Conservation (phyloP, 2,113 vertebrate species). For the Atherinomorus stipes region DNA sequence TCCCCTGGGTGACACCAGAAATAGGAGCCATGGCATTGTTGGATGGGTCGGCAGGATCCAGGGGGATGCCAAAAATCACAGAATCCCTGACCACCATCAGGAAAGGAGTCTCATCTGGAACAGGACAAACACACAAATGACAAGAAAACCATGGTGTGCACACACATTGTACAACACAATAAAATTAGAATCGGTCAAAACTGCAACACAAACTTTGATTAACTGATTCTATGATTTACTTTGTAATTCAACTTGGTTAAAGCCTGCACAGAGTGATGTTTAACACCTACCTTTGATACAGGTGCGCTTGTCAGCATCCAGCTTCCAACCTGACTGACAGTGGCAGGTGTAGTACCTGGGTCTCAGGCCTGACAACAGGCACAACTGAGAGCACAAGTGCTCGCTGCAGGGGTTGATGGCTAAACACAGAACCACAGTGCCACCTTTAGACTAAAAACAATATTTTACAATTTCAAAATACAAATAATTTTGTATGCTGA, state of each 20-base stretch:
- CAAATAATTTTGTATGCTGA: not conserved
- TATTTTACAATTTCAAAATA: not conserved
- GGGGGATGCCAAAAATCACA: conserved; percentile 79
- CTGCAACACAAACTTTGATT: not conserved
- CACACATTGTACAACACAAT: not conserved
- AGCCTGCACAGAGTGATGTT: not conserved
- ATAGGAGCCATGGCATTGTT: conserved; percentile 81
- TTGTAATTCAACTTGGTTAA: not conserved
- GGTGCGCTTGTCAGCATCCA: conserved; percentile 85
- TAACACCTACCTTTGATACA: conserved; percentile 86
- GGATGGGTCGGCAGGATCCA: conserved; percentile 76
- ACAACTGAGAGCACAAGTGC: conserved; percentile 89
- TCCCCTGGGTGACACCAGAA: conserved; percentile 72
- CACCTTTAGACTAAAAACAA: not conserved
- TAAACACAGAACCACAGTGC: conserved; percentile 64
- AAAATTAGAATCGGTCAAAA: not conserved
- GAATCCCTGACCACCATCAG: conserved; percentile 80
- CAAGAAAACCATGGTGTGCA: not conserved
- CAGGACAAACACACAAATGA: not conserved
- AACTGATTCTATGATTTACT: not conserved
- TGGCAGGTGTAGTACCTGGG: conserved; percentile 88
- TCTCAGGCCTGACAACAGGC: conserved; percentile 87
- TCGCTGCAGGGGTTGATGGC: conserved; percentile 86
- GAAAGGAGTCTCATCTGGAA: conserved; percentile 70
- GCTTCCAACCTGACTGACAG: conserved; percentile 92